Evolutionary conservation across 1,140 invertebrate species (phyloP).

Genomic region (honey bee (Apis mellifera)): DNA sequence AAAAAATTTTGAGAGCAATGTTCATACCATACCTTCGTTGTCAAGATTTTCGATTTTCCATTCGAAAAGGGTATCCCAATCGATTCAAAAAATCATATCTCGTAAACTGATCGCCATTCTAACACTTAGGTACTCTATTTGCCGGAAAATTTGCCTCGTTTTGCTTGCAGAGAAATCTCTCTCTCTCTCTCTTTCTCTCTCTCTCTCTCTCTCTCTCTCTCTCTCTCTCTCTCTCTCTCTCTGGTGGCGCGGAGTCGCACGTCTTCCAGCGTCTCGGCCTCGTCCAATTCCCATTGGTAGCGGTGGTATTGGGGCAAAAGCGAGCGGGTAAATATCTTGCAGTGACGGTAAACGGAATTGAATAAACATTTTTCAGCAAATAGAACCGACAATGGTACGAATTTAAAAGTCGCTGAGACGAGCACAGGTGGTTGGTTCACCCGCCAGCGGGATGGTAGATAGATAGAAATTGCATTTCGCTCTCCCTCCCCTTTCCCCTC

Average conservation of each 20-base stretch:
- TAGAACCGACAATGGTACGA: slow-evolving; percentile 77
- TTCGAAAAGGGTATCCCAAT: too few relatives aligned
- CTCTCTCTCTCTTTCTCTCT: neutral
- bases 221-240: neutral
- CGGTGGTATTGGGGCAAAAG: slow-evolving; percentile 63
- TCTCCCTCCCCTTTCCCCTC: neutral
- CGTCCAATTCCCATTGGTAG: slow-evolving; percentile 64
- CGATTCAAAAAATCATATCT: slow-evolving; percentile 25
- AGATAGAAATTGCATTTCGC: slow-evolving; percentile 76
- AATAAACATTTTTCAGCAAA: slow-evolving; percentile 80
- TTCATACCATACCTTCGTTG: too few relatives aligned
- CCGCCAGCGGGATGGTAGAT: slow-evolving; percentile 26
- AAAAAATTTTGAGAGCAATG: too few relatives aligned
- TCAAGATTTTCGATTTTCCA: too few relatives aligned
- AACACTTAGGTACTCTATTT: slow-evolving; percentile 43
- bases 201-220: neutral
- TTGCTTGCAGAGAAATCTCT: slow-evolving; percentile 37
- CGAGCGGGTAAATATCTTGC: slow-evolving; percentile 75
- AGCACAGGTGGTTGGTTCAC: slow-evolving; percentile 71
- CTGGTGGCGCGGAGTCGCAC: neutral
- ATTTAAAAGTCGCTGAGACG: slow-evolving; percentile 79
- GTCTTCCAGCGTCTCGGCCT: slow-evolving; percentile 27
- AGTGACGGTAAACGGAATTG: slow-evolving; percentile 76
- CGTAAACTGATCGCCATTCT: slow-evolving; percentile 32
- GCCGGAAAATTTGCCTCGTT: slow-evolving; percentile 45